Evolutionary conservation across 2,888 invertebrate species (phyloP), one percentile per base, ranked within the genome.

Genomic region (Scelioninae gen. 1): DNA sequence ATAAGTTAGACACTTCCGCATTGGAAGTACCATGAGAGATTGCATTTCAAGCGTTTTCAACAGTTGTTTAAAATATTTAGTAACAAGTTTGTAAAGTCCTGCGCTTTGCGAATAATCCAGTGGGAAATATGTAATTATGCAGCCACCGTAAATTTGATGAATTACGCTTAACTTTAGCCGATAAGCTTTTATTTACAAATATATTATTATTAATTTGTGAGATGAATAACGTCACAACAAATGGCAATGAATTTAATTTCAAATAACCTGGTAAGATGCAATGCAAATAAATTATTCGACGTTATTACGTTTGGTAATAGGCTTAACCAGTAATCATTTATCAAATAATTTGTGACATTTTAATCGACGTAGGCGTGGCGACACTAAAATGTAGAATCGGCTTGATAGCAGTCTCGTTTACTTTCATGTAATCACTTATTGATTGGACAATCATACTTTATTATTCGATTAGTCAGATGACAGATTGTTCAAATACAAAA

Each of bases 41-140:
- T 47, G 32, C 56, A 56, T 49, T 58, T 49, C 23, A 15, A 58
- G 8, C 38, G 15, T 47, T 53, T 47, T 49, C 34, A 47, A 60
- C 51, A 51, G 51, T 60, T 72, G 38, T 49, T 72, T 49, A 38
- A 63, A 63, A 63, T 63, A 74, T 63, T 74, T 47, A 62, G 11
- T 55, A 74, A 55, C 40, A 45, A 69, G 56, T 47, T 56, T 11
- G 29, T n/a, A 56, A 62, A 74, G 55, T 63, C 32, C 11, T 10
- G 16, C 16, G 11, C 38, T 55, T 55, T 0, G 45, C 31, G 23
- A 34, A 63, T 74, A 53, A 74, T 74, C 63, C 63, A 32, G 43
- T 55, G 74, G 63, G 74, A 74, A 74, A 74, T 74, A 45, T 23
- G 6, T 63, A 40, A 53, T 74, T 62, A 53, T 53, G 45, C 16